Evolutionary conservation across 2,888 invertebrate species (phyloP), one percentile per base, ranked within the genome.

Genomic region (Metopia argyrocephala): DNA sequence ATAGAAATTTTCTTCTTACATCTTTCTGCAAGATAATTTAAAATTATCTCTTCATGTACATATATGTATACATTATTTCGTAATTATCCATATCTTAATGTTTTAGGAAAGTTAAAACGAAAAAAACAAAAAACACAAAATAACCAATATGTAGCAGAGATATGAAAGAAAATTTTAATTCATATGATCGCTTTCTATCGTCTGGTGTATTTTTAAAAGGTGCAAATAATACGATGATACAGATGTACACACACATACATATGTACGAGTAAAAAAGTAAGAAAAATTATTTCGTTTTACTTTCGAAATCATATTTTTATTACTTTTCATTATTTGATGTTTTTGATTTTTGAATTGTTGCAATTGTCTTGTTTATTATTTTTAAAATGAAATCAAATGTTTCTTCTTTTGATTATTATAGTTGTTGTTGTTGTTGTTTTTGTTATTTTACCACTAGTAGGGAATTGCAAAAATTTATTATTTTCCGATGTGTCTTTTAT

Each of bases 401-500:
- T 62, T 73, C 21, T 62, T 68, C 56, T 25, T 28, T 57, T 31
- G 62, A 21, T 66, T 21, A 50, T 59, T 18, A n/a, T 48, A 48
- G 3, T 7, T 48, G 48, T 48, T 48, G 1, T 48, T 20, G n/a
- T 48, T 48, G n/a, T 12, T 54, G 6, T 31, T 31, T 7, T 38
- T 38, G 38, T 38, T 38, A 12, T 38, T 12, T 31, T 31, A 31
- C 46, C 56, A 69, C 48, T 7, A 12, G 48, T 61, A 27, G 21
- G n/a, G 45, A 62, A n/a, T 45, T 27, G 27, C 7, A 31, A 65
- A 57, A 57, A 59, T n/a, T 50, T 76, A 83, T 83, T 84, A 83
- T 84, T 84, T 82, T 83, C 82, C 84, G 79, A 83, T 82, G 78
- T 82, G 84, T 83, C 84, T 80, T 73, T 79, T 82, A 69, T 68